These are phyloP conservation scores for Nanorana parkeri DNA, from an alignment of 2,113 vertebrate species.

Conservation along the genomic window DNA sequence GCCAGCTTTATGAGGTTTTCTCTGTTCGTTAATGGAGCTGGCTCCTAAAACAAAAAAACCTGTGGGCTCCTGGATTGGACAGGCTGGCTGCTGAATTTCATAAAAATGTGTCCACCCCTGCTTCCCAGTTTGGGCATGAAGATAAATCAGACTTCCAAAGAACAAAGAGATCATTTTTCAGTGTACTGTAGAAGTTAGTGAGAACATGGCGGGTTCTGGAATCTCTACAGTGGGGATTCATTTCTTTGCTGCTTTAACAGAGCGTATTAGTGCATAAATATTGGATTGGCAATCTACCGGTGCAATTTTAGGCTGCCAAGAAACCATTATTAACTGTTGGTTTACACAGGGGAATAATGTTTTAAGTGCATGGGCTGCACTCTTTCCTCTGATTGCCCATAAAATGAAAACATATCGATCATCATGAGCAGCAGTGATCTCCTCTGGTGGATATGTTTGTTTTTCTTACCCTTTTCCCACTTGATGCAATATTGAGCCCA, in stretches of 20 bases:
- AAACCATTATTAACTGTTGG: conserved; percentile 7
- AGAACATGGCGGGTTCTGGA: too few relatives aligned
- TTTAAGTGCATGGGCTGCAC: background rate
- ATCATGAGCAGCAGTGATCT: background rate
- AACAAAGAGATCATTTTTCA: too few relatives aligned
- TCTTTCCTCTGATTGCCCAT: background rate
- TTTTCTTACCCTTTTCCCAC: background rate
- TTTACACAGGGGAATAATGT: background rate
- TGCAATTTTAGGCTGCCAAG: conserved; percentile 4
- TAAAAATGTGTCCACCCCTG: too few relatives aligned
- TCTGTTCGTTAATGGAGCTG: too few relatives aligned
- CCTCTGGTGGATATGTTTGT: background rate
- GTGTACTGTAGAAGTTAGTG: too few relatives aligned
- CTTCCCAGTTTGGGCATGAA: too few relatives aligned
- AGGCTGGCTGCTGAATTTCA: too few relatives aligned
- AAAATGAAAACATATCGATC: conserved; percentile 34
- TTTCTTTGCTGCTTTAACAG: conserved; percentile 1
- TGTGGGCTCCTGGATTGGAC: too few relatives aligned
- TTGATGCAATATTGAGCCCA: background rate
- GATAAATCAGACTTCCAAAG: too few relatives aligned
- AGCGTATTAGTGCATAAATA: conserved; percentile 21
- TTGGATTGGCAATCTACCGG: background rate
- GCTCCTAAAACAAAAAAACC: too few relatives aligned
- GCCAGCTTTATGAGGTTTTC: too few relatives aligned
- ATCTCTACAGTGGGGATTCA: too few relatives aligned